Evolutionary conservation across 2,888 invertebrate genomes (phyloP).

Genomic region (Julus scanicus): DNA sequence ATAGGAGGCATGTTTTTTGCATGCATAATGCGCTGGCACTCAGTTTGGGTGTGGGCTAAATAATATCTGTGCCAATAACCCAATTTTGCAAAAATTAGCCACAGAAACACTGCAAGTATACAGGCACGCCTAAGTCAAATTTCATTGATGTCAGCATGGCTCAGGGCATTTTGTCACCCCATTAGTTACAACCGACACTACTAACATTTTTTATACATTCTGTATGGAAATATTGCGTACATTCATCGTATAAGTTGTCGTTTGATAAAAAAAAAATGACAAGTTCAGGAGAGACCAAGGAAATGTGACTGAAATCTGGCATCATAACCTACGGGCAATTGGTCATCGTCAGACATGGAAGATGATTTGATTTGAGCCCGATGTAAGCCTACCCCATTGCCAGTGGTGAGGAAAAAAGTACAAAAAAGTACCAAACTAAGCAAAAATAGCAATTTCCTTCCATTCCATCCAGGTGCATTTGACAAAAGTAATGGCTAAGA

Average conservation of each 20-base stretch:
- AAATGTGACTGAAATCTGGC: background rate
- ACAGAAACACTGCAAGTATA: background rate
- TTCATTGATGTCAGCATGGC: background rate
- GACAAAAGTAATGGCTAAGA: conserved; percentile 33
- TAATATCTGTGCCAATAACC: conserved; percentile 5
- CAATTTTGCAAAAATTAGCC: background rate
- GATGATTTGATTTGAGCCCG: background rate
- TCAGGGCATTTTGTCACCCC: background rate
- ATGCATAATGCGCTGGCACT: background rate
- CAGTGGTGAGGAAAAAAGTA: background rate
- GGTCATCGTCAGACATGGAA: conserved; percentile 7
- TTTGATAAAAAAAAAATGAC: background rate
- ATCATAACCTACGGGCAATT: background rate
- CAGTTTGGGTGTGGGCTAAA: background rate
- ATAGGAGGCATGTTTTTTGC: background rate
- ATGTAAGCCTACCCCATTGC: background rate
- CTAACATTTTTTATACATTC: conserved; percentile 5
- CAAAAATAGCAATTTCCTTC: background rate
- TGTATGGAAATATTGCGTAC: background rate
- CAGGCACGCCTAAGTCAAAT: background rate
- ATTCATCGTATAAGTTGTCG: background rate
- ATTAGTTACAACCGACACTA: background rate
- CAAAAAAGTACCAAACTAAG: background rate
- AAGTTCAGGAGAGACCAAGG: background rate
- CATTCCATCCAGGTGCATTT: conserved; percentile 36